These are phyloP conservation scores for Apotomis capreana DNA, from an alignment of 2,888 invertebrate genomes.

Conservation along the genomic window DNA sequence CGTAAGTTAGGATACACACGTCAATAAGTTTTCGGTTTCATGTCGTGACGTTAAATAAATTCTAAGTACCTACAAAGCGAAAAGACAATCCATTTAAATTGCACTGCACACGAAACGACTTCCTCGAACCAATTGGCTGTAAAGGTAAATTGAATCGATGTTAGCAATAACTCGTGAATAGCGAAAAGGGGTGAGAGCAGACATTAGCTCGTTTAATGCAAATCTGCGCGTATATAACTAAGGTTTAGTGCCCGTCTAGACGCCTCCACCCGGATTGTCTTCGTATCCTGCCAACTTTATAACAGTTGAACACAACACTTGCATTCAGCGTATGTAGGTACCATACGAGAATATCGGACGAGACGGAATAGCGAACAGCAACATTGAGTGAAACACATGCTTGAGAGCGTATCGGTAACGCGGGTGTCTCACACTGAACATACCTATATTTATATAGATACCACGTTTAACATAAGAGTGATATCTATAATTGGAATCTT, in stretches of 20 bases:
- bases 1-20: no score
- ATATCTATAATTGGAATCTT: no score
- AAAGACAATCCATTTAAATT: not conserved
- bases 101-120: slow-evolving; percentile 1
- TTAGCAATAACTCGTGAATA: slow-evolving; percentile 32
- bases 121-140: slow-evolving; percentile 12
- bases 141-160: slow-evolving; percentile 16
- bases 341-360: not conserved
- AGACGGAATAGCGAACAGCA: not conserved
- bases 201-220: slow-evolving; percentile 41
- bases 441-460: no score
- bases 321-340: not conserved
- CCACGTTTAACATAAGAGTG: no score
- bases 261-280: slow-evolving; percentile 52
- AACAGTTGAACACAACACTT: slow-evolving; percentile 16
- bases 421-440: no score
- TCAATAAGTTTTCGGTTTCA: no score
- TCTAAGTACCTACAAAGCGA: not conserved
- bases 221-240: slow-evolving; percentile 43
- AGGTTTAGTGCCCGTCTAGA: slow-evolving; percentile 51
- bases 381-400: not conserved
- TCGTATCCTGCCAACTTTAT: slow-evolving; percentile 20
- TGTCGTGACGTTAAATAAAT: no score
- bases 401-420: not conserved
- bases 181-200: slow-evolving; percentile 32